A percentile compares a stretch with the other conserved stretches of the same genome.
These are phyloP conservation scores for Actinia tenebrosa DNA, from an alignment of 64 coral and sea anemone genomes.

Conservation along the genomic window DNA sequence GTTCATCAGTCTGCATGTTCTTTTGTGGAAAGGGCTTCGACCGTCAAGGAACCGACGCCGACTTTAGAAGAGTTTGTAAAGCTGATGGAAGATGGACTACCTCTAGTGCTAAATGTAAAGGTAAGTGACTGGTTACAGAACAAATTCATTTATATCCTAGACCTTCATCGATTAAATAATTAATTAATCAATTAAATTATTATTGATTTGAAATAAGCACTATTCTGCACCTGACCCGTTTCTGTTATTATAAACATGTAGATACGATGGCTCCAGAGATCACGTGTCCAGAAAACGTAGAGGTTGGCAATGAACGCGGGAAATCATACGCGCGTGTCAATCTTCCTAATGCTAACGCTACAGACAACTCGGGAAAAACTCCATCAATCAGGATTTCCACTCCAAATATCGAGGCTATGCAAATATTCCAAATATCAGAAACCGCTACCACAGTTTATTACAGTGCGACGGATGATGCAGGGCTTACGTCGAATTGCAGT, in stretches of 20 bases:
- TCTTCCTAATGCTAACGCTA: neutral
- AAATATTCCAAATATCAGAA: constrained; percentile 6
- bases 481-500: neutral
- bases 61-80: constrained; percentile 4
- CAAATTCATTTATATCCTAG: neutral
- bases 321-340: neutral
- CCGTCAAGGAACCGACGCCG: neutral
- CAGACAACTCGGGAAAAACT: constrained; percentile 15
- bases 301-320: neutral
- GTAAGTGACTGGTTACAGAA: neutral
- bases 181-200: too few relatives aligned
- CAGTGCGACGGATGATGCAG: neutral
- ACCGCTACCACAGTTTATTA: neutral
- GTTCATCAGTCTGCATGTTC: neutral
- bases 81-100: neutral
- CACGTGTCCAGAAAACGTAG: neutral
- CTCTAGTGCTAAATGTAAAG: constrained; percentile 12
- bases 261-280: neutral
- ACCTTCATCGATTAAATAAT: neutral
- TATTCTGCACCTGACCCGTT: too few relatives aligned
- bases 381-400: neutral
- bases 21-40: constrained; percentile 11
- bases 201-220: too few relatives aligned
- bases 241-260: neutral
- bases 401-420: neutral